Evolutionary conservation across 2,888 invertebrate species (phyloP), one percentile per base, ranked within the genome.

Genomic region (Branchellion lobata): DNA sequence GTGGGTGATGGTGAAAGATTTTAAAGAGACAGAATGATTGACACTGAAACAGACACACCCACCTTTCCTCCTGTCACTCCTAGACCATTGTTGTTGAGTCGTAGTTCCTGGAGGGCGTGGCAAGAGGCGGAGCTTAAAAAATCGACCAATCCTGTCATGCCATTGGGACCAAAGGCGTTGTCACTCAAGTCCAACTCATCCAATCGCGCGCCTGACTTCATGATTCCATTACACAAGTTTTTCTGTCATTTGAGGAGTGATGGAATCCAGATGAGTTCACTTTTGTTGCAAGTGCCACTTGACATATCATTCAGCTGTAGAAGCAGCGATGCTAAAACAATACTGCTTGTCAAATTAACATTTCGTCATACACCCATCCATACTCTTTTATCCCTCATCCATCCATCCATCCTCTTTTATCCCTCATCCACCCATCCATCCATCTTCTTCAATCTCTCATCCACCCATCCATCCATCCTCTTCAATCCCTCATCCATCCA

Each of bases 81-180:
- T 11, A 98, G 89, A 0, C 98, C 98, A 86, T 96, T 96, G 88
- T 99, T 99, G 87, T 97, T 96, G 0, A 99, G 89, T 57, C 92
- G 90, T 0, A 99, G 88, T 85, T 92, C 92, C 89, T 93, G 90
- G 33, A 99, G 88, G 1, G 93, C 91, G 84, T 92, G 94, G 86
- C 96, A 96, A 0, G 93, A 91, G 0, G 92, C 91, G 68, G 95
- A 95, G 83, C 91, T 91, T 57, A 99, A 88, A 29, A 98, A 89
- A 24, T 92, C 91, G 0, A 73, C 74, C 72, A 83, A 78, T 14
- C 83, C 83, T n/a, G 79, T 78, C 83, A 83, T 83, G 11, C 83
- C 84, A 47, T 85, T 84, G 1, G 84, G 84, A 0, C 97, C 97
- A 83, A 97, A 92, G 0, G 97, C 97, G 88, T 98, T 97, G 88